Evolutionary conservation across 2,797 vertebrate species (phyloP), one percentile per base, ranked within the genome.

Genomic region (Phalloptychus januarius): DNA sequence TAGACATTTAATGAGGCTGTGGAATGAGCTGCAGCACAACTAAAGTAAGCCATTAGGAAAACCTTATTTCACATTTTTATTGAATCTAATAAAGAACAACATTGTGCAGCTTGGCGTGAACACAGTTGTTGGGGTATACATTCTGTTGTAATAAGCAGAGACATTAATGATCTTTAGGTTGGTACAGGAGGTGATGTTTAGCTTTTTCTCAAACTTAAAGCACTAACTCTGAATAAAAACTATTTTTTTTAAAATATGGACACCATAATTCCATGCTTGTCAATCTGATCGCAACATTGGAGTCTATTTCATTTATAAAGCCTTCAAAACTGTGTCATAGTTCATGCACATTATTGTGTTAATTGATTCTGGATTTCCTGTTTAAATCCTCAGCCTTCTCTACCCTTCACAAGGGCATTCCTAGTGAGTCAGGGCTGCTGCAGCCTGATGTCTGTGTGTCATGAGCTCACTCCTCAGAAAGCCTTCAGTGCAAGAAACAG

Each of bases 1-100:
- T 48, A 54, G 33, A 38, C 42, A 52, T 72, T 71, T 12, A 44
- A 52, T 69, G 40, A 42, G 65, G n/a, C 38, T 69, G 38, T 42
- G 23, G 65, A 42, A 42, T 42, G n/a, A 67, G 36, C 65, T 69
- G 65, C 23, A 69, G 38, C 1, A 5, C 20, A 40, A 42, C 38
- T 40, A n/a, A 25, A 69, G 65, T 58, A 36, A 70, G 25, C 40
- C 25, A 44, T 28, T 28, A 44, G 40, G 40, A n/a, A 40, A 28
- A 44, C 40, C 7, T 44, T 70, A 70, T 45, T 44, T 4, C 25
- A 44, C 44, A 44, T 31, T 44, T 42, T 44, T 28, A 28, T 44
- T 44, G 67, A 70, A 44, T 70, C 40, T 28, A 44, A 70, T n/a
- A 44, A 28, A 44, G 11, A 70, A 70, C 67, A 70, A 70, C 40